Base-by-base conservation (phyloP, 1,140 invertebrate species). In the Aphaenogaster floridana region DNA sequence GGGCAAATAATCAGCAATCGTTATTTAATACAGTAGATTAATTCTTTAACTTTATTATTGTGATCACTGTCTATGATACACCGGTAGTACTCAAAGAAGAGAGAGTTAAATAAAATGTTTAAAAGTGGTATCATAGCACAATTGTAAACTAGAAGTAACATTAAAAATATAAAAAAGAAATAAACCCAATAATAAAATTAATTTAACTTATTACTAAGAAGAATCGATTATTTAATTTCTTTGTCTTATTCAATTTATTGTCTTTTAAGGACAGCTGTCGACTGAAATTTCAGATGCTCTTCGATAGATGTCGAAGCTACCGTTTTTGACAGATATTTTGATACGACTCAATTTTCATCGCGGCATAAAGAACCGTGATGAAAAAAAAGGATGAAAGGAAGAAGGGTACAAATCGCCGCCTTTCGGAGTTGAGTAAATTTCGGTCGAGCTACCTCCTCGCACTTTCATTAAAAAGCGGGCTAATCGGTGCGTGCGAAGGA, bases 391-490 rank as follows among this genome's bases (percentile, higher is more conserved):
- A 48, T 11, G 42, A 15, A 17, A 21, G 45, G 15, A 72, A 57
- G 45, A 78, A 78, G 88, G 74, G 28, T 45, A 83, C 39, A 72
- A 83, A 59, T 61, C 42, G 66, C 28, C 45, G 48, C 21, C 8
- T 48, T 77, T 39, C 77, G 28, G n/a, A 80, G 45, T 13, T 21
- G 28, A 48, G 52, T 54, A 74, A 61, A 83, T 83, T 72, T 81
- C 48, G 64, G 36, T 61, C 68, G 64, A 39, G n/a, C 39, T 36
- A 66, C 48, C n/a, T 59, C 42, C 17, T 74, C n/a, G 42, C 54
- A 50, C 54, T 84, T 84, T 84, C 54, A 76, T 84, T 76, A 84
- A 87, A 88, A 88, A 89, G 61, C 61, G 79, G 13, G 39, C 34
- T 84, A 84, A 84, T 84, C 54, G 36, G 39, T n/a, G 50, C 50